Evolutionary conservation across 2,797 vertebrate species (phyloP).

Genomic region (Clamator glandarius): DNA sequence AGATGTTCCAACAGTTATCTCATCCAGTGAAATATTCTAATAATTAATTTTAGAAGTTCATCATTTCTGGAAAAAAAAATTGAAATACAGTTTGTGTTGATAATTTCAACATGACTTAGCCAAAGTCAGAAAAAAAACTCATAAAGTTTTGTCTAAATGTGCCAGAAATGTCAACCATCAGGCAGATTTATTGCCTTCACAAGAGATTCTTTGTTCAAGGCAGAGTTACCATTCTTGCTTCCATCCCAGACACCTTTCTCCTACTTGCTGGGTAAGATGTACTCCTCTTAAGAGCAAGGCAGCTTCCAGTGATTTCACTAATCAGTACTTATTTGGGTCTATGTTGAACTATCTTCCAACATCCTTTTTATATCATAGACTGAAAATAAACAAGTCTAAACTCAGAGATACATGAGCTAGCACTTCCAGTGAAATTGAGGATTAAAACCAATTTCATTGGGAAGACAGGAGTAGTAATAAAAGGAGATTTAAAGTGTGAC

Average conservation of each 20-base stretch:
- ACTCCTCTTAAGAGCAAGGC: not conserved
- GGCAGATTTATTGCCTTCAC: not conserved
- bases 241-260: not conserved
- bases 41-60: not conserved
- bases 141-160: not conserved
- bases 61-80: not conserved
- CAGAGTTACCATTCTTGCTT: not conserved
- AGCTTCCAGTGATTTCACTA: not conserved
- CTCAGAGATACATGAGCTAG: not conserved
- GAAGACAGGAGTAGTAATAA: not conserved
- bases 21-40: not conserved
- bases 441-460: not conserved
- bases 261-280: not conserved
- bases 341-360: not conserved
- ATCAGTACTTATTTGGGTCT: not conserved
- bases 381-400: not conserved
- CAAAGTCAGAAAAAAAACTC: not conserved
- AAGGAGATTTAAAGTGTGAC: not conserved
- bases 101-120: not conserved
- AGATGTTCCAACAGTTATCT: not conserved
- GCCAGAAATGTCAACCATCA: not conserved
- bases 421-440: not conserved
- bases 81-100: not conserved
- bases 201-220: not conserved
- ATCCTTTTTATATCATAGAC: rapidly evolving